These are phyloP conservation scores for Spodoptera picta DNA, from an alignment of 2,888 invertebrate genomes.

Conservation along the genomic window DNA sequence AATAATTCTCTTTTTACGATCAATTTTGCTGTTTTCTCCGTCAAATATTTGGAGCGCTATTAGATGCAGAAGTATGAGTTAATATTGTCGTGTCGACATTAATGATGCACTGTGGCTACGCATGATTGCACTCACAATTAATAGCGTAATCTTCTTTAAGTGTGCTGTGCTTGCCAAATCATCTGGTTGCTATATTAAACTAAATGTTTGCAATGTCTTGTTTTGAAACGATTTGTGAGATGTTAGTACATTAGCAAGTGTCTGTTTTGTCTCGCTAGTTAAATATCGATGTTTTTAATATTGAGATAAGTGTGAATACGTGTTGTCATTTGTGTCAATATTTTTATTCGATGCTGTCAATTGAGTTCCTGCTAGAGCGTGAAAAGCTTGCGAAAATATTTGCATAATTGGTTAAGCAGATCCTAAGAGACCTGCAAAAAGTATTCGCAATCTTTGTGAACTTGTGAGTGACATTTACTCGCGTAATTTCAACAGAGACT, in stretches of 20 bases:
- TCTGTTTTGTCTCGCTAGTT: slow-evolving; percentile 32
- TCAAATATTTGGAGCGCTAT: slow-evolving; percentile 29
- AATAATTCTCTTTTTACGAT: slow-evolving; percentile 21
- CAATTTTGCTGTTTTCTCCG: slow-evolving; percentile 32
- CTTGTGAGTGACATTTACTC: slow-evolving; percentile 40
- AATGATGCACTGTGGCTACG: slow-evolving; percentile 33
- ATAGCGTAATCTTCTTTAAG: slow-evolving; percentile 25
- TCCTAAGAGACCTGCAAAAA: not conserved
- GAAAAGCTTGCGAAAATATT: slow-evolving; percentile 24
- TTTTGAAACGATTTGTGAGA: slow-evolving; percentile 32
- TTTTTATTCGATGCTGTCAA: slow-evolving; percentile 30
- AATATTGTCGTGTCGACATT: slow-evolving; percentile 25
- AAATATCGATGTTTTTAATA: slow-evolving; percentile 26
- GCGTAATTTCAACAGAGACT: slow-evolving; percentile 38
- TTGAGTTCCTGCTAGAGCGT: slow-evolving; percentile 32
- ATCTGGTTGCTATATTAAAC: slow-evolving; percentile 30
- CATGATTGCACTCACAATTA: slow-evolving; percentile 25
- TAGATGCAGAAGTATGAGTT: slow-evolving; percentile 17
- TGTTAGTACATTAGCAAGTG: slow-evolving; percentile 40
- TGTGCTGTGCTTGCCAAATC: slow-evolving; percentile 40
- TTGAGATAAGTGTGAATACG: slow-evolving; percentile 46
- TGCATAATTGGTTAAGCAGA: slow-evolving; percentile 15
- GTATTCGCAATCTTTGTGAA: slow-evolving; percentile 24
- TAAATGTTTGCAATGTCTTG: slow-evolving; percentile 16
- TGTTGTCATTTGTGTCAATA: slow-evolving; percentile 42